phyloP scores from a whole-genome alignment of 2,888 invertebrate species.

The Heliconius aoede region DNA sequence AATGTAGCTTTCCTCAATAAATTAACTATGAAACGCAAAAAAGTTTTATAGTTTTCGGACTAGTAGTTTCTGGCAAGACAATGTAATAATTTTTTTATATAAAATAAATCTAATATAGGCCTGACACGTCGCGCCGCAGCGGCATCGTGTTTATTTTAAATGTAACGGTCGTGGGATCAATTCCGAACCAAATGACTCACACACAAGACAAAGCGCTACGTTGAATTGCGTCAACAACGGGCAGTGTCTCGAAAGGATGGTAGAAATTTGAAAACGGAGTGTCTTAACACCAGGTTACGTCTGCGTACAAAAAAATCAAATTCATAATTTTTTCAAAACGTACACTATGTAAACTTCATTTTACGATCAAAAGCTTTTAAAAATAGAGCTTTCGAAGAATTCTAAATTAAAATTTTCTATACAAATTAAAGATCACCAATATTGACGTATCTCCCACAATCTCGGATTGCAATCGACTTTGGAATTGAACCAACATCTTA shows the following conservation, averaged over 20 bases:
- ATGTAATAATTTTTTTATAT: no score
- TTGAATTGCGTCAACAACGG: background rate
- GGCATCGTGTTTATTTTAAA: no score
- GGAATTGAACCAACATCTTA: constrained; percentile 38
- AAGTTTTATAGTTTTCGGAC: no score
- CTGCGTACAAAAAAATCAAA: background rate
- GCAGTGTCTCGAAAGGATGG: background rate
- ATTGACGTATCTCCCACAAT: constrained; percentile 28
- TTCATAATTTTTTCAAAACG: background rate
- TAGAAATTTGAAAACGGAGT: no score
- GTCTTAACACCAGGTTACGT: background rate
- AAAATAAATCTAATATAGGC: no score
- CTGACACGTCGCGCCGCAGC: no score
- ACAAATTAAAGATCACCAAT: constrained; percentile 32
- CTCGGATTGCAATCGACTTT: constrained; percentile 28
- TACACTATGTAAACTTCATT: background rate
- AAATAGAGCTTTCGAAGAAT: background rate
- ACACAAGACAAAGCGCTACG: no score
- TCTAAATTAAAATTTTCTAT: constrained; percentile 2
- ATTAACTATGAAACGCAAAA: no score
- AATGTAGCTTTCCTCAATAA: no score
- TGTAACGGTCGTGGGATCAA: no score
- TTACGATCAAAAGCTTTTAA: background rate
- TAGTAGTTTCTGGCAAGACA: no score
- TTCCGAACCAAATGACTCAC: no score